Base-by-base conservation (phyloP, 2,113 vertebrate species). In the Coptodon rendalli region DNA sequence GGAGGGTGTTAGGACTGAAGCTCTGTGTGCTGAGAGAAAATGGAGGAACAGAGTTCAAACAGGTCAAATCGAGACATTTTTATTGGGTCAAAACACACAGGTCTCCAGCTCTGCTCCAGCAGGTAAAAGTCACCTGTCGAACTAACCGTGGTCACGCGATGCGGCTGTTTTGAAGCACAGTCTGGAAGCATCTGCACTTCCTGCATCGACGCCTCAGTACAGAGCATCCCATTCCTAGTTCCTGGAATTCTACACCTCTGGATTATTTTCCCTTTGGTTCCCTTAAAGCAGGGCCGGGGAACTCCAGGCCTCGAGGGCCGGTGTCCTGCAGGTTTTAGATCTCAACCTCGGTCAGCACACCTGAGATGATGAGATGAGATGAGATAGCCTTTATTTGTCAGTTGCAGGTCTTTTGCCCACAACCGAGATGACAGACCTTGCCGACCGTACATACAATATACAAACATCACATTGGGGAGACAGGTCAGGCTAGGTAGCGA, bases 31-130 rank as follows among this genome's bases (percentile, higher is more conserved):
- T 61, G 29, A 61, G 57, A 61, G 9, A 4, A 4, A 34, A 34
- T 61, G 2, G 1, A 11, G 57, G 16, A 61, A 59, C 13, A 34
- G 16, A 34, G 57, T 34, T 61, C 29, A 61, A 34, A 61, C 14
- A 31, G 14, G 57, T 31, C 57, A 0, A 17, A 61, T 61, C 5
- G 1, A 0, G 13, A 31, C 57, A 31, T 31, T 0, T 31, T 4
- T 17, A 31, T 1, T 17, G 14, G 27, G 5, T 2, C n/a, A 22
- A 61, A 34, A 19, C 29, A 61, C 57, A 34, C 2, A 34, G 29
- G 5, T 34, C 59, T 63, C 59, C 59, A 11, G 59, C 9, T 63
- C 29, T 34, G 29, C 29, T 63, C 16, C 59, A 34, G 36, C 36
- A 10, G 57, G 59, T 63, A 6, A 63, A 19, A 19, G 0, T 29